Percentiles rank a stretch among this genome's conserved stretches.
Conservation (phyloP, 2,797 vertebrate species). For the Valencia hispanica region DNA sequence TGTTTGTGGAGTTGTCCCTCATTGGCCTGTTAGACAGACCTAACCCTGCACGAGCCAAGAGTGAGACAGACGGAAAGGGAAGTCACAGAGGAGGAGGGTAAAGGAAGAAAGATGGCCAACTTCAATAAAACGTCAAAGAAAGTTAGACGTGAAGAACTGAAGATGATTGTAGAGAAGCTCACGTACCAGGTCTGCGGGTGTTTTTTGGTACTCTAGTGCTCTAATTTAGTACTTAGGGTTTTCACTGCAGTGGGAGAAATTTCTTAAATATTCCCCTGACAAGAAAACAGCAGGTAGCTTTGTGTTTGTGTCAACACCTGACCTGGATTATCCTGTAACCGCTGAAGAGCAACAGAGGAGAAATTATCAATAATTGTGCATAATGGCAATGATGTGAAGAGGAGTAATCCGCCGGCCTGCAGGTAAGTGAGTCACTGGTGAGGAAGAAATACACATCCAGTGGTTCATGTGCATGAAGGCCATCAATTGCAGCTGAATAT, state of each 20-base stretch:
- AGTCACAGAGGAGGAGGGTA: background rate
- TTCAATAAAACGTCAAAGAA: slow-evolving; percentile 21
- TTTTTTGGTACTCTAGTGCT: background rate
- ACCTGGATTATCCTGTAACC: background rate
- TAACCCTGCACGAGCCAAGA: slow-evolving; percentile 25
- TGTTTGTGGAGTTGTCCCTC: slow-evolving; percentile 62
- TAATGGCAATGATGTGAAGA: slow-evolving; percentile 15
- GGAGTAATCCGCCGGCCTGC: background rate
- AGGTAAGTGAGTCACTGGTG: slow-evolving; percentile 23
- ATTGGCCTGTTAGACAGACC: slow-evolving; percentile 63
- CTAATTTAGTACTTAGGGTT: background rate
- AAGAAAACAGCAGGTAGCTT: slow-evolving; percentile 11
- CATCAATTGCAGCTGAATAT: background rate
- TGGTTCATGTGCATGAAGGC: too few species aligned
- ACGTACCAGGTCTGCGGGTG: background rate
- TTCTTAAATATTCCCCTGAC: slow-evolving; percentile 13
- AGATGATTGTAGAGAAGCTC: background rate
- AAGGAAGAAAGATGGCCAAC: slow-evolving; percentile 9
- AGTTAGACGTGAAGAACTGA: slow-evolving; percentile 5
- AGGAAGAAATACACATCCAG: background rate
- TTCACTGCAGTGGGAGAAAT: background rate
- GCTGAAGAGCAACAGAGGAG: slow-evolving; percentile 2
- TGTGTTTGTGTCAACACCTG: slow-evolving; percentile 8
- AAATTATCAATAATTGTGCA: slow-evolving; percentile 8
- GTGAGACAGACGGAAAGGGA: slow-evolving; percentile 19